phyloP scores from a whole-genome alignment of 2,888 invertebrate species.

The Melanchra persicariae region DNA sequence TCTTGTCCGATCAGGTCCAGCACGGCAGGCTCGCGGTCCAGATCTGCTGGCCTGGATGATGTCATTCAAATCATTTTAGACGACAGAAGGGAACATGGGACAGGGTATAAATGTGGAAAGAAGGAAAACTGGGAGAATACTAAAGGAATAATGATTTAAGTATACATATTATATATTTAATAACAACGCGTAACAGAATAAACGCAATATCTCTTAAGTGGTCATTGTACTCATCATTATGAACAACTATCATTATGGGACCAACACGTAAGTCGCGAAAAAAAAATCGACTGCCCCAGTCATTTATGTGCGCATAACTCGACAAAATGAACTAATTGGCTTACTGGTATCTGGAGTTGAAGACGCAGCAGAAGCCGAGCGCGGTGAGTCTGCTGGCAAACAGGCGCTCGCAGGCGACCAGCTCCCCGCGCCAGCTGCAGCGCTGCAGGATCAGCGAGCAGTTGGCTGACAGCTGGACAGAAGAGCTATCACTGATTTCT shows the following conservation, averaged over 20 bases:
- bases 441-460: conserved; percentile 83
- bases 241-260: no score
- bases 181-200: no score
- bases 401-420: conserved; percentile 78
- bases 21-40: conserved; percentile 33
- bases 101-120: not conserved
- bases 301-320: no score
- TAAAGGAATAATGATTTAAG: no score
- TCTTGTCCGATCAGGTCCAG: conserved; percentile 53
- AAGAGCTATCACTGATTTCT: not conserved
- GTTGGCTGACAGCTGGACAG: conserved; percentile 80
- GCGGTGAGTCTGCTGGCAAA: conserved; percentile 86
- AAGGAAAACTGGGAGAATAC: not conserved
- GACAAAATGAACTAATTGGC: no score
- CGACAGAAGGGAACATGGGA: no score
- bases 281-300: no score
- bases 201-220: no score
- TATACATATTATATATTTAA: no score
- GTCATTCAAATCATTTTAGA: no score
- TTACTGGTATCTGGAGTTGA: conserved; percentile 85
- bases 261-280: no score
- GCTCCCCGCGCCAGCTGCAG: conserved; percentile 84
- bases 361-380: conserved; percentile 91
- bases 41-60: conserved; percentile 41
- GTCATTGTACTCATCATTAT: no score